phyloP scores from a whole-genome alignment of 2,797 vertebrate species.

The Anguilla marmorata region DNA sequence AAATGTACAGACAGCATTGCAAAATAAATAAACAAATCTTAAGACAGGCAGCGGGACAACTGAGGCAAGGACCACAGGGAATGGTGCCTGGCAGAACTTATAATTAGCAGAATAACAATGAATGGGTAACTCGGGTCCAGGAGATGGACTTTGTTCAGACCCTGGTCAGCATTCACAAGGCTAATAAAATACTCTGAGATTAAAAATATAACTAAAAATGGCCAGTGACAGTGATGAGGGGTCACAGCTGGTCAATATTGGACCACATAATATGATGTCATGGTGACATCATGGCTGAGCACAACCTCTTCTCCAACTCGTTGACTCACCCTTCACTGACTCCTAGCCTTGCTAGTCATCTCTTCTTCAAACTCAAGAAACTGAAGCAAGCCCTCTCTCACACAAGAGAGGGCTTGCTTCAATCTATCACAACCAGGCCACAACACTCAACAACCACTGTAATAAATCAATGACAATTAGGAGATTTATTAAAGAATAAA shows the following conservation, averaged over 20 bases:
- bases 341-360: background rate
- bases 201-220: background rate
- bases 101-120: background rate
- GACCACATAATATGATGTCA: conserved; percentile 4
- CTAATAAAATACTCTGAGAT: background rate
- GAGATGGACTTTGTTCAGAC: background rate
- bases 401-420: background rate
- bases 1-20: background rate
- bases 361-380: background rate
- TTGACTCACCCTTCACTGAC: background rate
- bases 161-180: background rate
- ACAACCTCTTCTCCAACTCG: background rate
- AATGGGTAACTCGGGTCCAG: background rate
- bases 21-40: background rate
- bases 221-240: background rate
- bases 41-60: background rate
- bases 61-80: background rate
- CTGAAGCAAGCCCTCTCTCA: background rate
- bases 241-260: background rate
- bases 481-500: background rate
- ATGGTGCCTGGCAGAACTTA: too few relatives aligned
- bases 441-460: background rate
- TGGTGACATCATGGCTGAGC: background rate
- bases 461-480: background rate
- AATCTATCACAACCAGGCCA: background rate